Percentiles rank a stretch among this genome's conserved stretches.
Evolutionary conservation across 2,888 invertebrate genomes (phyloP).

Genomic region (Eulithis prunata): DNA sequence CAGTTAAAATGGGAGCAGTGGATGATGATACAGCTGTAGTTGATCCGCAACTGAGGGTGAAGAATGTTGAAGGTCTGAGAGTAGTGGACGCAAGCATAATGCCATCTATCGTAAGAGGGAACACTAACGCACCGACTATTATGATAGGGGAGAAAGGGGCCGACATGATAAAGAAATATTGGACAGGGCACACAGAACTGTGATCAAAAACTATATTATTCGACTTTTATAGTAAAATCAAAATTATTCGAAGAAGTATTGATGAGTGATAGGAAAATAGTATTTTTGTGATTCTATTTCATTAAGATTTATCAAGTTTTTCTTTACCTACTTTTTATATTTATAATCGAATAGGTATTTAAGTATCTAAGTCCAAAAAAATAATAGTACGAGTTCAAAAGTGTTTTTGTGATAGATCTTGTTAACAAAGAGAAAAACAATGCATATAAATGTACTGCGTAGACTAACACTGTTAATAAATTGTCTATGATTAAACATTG

Average conservation of each 20-base stretch:
- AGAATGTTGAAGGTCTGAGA: constrained; percentile 78
- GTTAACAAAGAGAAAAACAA: too few relatives aligned
- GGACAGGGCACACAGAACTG: constrained; percentile 66
- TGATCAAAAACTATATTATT: constrained; percentile 34
- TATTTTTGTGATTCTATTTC: not conserved
- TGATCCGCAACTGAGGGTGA: constrained; percentile 81
- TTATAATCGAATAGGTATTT: too few relatives aligned
- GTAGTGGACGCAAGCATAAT: constrained; percentile 88
- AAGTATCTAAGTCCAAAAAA: too few relatives aligned
- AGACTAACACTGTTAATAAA: too few relatives aligned
- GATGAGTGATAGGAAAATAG: not conserved
- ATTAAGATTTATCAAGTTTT: too few relatives aligned
- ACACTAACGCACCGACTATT: constrained; percentile 85
- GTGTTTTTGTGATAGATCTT: too few relatives aligned
- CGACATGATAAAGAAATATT: constrained; percentile 85
- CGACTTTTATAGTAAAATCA: not conserved
- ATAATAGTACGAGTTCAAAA: too few relatives aligned
- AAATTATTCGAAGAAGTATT: too few relatives aligned
- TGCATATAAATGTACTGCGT: too few relatives aligned
- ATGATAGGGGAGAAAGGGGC: constrained; percentile 88
- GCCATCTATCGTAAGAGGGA: constrained; percentile 85
- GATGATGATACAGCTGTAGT: constrained; percentile 79
- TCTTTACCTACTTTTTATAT: too few relatives aligned
- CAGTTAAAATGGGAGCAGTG: constrained; percentile 85
- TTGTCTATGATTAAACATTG: too few relatives aligned